phyloP scores from a whole-genome alignment of 1,140 invertebrate genomes.

The Pogonomyrmex californicus region DNA sequence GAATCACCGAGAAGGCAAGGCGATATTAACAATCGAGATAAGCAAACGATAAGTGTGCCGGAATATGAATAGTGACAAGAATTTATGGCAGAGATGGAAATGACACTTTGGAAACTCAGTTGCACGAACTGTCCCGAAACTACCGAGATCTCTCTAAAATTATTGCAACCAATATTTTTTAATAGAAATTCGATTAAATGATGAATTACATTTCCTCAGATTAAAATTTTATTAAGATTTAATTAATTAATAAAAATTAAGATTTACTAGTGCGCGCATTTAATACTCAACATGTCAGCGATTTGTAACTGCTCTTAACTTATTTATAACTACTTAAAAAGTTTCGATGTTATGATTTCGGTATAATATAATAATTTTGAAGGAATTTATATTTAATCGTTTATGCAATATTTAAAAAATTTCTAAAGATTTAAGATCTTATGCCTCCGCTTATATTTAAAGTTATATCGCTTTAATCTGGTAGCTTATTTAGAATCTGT shows the following conservation, averaged over 20 bases:
- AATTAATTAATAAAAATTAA: neutral
- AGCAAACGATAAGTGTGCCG: constrained; percentile 1
- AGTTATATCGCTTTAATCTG: constrained; percentile 1
- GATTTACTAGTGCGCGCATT: neutral
- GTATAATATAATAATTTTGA: neutral
- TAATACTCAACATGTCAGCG: neutral
- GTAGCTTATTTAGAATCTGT: neutral
- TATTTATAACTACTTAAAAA: constrained; percentile 19
- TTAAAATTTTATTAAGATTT: neutral
- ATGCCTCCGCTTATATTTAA: neutral
- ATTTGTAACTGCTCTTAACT: neutral
- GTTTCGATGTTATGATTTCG: neutral
- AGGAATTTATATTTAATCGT: neutral
- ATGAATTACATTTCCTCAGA: neutral
- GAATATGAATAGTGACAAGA: neutral
- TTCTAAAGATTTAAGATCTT: neutral
- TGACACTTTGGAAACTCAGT: neutral
- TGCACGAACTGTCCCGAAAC: neutral
- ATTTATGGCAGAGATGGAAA: neutral
- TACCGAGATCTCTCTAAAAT: neutral
- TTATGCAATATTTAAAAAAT: neutral
- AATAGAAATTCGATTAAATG: neutral
- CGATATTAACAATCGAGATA: neutral
- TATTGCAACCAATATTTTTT: neutral
- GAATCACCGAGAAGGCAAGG: neutral